These are phyloP conservation scores for Drosophila gunungcola DNA, from an alignment of 1,140 invertebrate genomes.

Conservation along the genomic window DNA sequence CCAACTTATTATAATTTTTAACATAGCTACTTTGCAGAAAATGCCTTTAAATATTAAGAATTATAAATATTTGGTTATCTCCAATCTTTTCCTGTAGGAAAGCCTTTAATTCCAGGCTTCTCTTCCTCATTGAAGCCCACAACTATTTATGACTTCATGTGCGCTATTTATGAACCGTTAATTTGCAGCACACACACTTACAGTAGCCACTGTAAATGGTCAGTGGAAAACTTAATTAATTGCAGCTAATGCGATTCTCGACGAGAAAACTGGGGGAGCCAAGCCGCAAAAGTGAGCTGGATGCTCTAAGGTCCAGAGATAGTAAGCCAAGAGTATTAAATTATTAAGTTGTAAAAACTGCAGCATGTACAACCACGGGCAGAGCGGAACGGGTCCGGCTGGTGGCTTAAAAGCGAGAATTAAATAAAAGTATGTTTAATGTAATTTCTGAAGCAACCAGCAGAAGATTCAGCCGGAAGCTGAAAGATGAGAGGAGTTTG, in stretches of 20 bases:
- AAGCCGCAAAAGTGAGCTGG: slow-evolving; percentile 51
- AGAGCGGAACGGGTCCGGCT: neutral
- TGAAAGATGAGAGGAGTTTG: neutral
- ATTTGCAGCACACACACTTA: slow-evolving; percentile 56
- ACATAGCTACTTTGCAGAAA: too few relatives aligned
- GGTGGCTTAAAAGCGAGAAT: slow-evolving; percentile 58
- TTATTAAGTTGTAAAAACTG: slow-evolving; percentile 70
- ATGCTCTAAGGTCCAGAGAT: slow-evolving; percentile 20
- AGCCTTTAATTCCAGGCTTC: neutral
- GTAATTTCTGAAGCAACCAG: slow-evolving; percentile 54
- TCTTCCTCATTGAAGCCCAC: neutral
- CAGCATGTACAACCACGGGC: slow-evolving; percentile 45
- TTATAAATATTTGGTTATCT: too few relatives aligned
- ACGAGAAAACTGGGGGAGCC: slow-evolving; percentile 14
- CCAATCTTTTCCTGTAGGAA: too few relatives aligned
- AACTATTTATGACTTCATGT: slow-evolving; percentile 61
- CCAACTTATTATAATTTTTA: too few relatives aligned
- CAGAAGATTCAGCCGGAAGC: slow-evolving; percentile 49
- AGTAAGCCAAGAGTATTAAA: slow-evolving; percentile 11
- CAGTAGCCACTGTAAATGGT: slow-evolving; percentile 61
- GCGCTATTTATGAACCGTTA: slow-evolving; percentile 76
- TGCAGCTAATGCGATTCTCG: slow-evolving; percentile 72
- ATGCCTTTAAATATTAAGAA: too few relatives aligned
- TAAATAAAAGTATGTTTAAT: slow-evolving; percentile 80
- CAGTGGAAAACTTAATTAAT: slow-evolving; percentile 76